Percentiles rank a stretch among this genome's conserved stretches.
Evolutionary conservation across 2,113 vertebrate genomes (phyloP).

Genomic region (Eira barbara): DNA sequence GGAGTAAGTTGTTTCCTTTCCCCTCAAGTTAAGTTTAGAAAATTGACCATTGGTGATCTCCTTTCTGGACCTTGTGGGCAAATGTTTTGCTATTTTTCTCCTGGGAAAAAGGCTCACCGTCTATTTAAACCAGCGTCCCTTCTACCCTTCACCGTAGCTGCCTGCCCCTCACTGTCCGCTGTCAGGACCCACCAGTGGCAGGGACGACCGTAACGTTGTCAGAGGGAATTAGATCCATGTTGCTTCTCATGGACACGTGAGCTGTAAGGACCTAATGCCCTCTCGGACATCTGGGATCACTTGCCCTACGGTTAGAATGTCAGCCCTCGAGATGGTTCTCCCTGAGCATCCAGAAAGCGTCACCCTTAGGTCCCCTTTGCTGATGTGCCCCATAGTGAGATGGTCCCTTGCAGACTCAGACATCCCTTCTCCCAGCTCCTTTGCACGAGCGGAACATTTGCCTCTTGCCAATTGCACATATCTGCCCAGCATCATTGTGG

Average conservation of each 20-base stretch:
- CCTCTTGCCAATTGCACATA: background rate
- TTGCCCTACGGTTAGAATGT: background rate
- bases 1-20: background rate
- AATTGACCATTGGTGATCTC: background rate
- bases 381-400: background rate
- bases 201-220: fast-evolving
- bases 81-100: background rate
- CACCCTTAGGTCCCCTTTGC: background rate
- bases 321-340: background rate
- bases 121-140: background rate
- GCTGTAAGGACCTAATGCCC: background rate
- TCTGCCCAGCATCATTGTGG: background rate
- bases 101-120: background rate
- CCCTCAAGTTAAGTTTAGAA: background rate
- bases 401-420: background rate
- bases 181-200: background rate
- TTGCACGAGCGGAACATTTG: background rate
- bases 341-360: background rate
- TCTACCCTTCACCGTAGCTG: background rate
- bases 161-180: background rate
- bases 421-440: background rate
- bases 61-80: background rate
- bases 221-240: background rate
- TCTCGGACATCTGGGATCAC: background rate
- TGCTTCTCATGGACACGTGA: background rate